Evolutionary conservation across 2,888 invertebrate species (phyloP), one percentile per base, ranked within the genome.

Genomic region (Melanostoma mellinum): DNA sequence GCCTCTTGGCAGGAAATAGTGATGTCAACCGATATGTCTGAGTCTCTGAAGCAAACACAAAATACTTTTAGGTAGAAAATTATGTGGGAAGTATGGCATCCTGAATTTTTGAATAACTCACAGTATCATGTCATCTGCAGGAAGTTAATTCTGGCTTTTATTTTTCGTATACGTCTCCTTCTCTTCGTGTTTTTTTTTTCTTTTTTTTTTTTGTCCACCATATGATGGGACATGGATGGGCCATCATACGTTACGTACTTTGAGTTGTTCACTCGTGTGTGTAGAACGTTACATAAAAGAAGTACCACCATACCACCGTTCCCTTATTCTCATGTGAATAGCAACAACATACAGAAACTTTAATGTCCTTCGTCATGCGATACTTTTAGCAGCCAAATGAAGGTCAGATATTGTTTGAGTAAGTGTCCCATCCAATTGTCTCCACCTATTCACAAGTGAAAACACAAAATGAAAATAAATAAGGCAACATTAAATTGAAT

Each of bases 1-100:
- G 38, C 56, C 38, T 56, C 40, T 38, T 40, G 40, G 56, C 32
- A 42, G 56, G 56, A 58, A 58, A 56, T 56, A 58, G 56, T 58
- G 32, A 40, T 58, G 40, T 58, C 56, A 58, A n/a, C 40, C n/a
- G 30, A 30, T 40, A 20, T 20, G 38, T 42, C 56, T 40, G 9
- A 40, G 9, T n/a, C 40, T 42, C 9, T 30, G 9, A 58, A 33
- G 56, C 38, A 58, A 42, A 40, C 3, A 40, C 9, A 4, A 40
- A 40, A 56, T 42, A 10, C 44, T 46, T 46, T 10, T 10, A 10
- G 44, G n/a, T 10, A 46, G 3, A 46, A 46, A 46, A 46, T 10
- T 10, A 46, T 46, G 10, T 10, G 5, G 44, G 44, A 46, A 10
- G 44, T 46, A 46, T 46, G 44, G 10, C 10, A 46, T 46, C 44